Base-by-base conservation (phyloP, 2,888 invertebrate species). In the Therioaphis trifolii region DNA sequence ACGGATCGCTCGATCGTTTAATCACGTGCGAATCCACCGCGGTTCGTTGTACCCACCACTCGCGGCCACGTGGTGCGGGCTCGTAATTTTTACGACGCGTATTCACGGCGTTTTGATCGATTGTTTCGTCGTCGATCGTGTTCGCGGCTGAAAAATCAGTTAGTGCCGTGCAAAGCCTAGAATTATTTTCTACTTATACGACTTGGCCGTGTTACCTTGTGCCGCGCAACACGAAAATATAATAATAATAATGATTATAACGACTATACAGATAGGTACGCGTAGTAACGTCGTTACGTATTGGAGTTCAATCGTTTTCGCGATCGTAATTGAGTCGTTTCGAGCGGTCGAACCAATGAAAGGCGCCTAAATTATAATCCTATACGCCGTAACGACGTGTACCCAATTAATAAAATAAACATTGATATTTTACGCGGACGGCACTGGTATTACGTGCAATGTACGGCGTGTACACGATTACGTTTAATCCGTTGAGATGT, bases 131-230 rank as follows among this genome's bases (percentile, higher is more conserved):
- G n/a, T 69, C 69, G 15, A 18, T 24, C 24, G 46, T 49, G 12
- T 49, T 61, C 27, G 11, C 15, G 7, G 24, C 24, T 14, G 27
- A 11, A 27, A 49, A 49, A 49, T 49, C 18, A 49, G 49, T 49
- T 18, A 18, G 15, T 18, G 49, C 49, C 49, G 49, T 49, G 24
- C 27, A 1, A 9, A 69, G 11, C 27, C 69, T 71, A 71, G 27
- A 71, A 71, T 71, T 71, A 71, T 49, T 71, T 71, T 71, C 69
- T 46, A 71, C 69, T 71, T 71, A 71, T 69, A 69, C 43, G 43
- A 69, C 43, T 46, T 69, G 18, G 21, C 12, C 14, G n/a, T n/a
- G n/a, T n/a, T n/a, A n/a, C n/a, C n/a, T n/a, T n/a, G n/a, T n/a
- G n/a, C n/a, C n/a, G n/a, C n/a, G n/a, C n/a, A n/a, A n/a, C n/a